phyloP scores from a whole-genome alignment of 2,113 vertebrate species.

The Clupea harengus region DNA sequence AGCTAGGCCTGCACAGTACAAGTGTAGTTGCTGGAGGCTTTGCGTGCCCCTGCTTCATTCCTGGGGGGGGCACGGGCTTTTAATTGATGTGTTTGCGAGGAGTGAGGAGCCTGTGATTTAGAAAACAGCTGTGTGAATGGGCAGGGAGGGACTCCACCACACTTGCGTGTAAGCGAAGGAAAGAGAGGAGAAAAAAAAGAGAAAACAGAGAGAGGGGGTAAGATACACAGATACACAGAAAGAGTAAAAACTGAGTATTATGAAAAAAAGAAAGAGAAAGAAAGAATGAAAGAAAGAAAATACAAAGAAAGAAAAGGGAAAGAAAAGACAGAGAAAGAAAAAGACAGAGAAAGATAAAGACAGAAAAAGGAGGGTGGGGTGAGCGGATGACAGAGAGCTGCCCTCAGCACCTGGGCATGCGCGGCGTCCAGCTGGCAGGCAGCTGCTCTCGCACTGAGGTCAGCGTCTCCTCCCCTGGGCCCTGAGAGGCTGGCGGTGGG shows the following conservation, averaged over 20 bases:
- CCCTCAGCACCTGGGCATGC: slow-evolving; percentile 11
- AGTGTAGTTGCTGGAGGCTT: not conserved
- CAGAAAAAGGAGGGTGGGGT: no score
- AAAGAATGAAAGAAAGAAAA: not conserved
- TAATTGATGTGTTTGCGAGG: slow-evolving; percentile 68
- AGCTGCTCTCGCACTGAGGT: slow-evolving; percentile 15
- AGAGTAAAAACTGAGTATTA: not conserved
- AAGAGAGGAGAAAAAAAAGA: not conserved
- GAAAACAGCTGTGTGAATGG: slow-evolving; percentile 71
- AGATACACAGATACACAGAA: not conserved
- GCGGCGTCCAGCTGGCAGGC: not conserved
- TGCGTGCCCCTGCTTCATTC: slow-evolving; percentile 55
- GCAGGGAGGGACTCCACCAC: not conserved
- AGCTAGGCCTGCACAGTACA: not conserved
- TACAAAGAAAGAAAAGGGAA: no score
- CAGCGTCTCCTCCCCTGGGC: not conserved
- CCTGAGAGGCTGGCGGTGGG: slow-evolving; percentile 26
- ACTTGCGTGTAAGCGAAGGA: not conserved
- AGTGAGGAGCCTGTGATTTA: slow-evolving; percentile 67
- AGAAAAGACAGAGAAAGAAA: not conserved
- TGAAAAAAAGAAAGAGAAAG: not conserved
- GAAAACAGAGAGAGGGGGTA: not conserved
- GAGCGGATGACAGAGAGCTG: slow-evolving; percentile 58
- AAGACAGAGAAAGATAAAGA: no score
- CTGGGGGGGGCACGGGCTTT: slow-evolving; percentile 74